phyloP scores from a whole-genome alignment of 2,797 vertebrate genomes.

The Esox lucius region DNA sequence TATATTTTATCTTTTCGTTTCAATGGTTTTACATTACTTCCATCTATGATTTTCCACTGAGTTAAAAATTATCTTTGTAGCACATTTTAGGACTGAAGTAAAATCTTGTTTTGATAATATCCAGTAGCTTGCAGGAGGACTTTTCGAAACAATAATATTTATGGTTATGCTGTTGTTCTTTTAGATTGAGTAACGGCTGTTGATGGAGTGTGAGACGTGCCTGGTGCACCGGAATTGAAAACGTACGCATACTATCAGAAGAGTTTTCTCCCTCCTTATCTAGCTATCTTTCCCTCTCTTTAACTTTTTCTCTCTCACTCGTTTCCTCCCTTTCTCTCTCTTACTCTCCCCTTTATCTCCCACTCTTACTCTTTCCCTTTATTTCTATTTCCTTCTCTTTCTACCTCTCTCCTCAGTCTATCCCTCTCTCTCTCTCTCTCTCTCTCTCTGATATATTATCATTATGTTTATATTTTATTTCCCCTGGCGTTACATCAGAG shows the following conservation, averaged over 20 bases:
- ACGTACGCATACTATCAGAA: not conserved
- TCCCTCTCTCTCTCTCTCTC: not conserved
- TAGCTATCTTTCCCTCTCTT: not conserved
- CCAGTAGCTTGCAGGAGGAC: not conserved
- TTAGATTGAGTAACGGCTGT: not conserved
- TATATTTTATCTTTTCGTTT: not conserved
- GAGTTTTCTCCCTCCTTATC: not conserved
- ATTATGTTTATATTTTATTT: constrained; percentile 33
- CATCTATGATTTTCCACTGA: not conserved
- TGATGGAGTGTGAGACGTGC: not conserved
- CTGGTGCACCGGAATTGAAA: not conserved
- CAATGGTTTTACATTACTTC: not conserved
- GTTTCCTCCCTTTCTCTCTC: constrained; percentile 11
- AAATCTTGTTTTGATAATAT: not conserved
- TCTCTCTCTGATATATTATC: constrained; percentile 12
- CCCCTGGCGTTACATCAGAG: constrained; percentile 24
- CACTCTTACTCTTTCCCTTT: constrained; percentile 6
- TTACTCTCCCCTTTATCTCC: not conserved
- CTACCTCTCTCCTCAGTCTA: constrained; percentile 6
- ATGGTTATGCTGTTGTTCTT: not conserved
- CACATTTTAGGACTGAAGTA: not conserved
- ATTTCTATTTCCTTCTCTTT: constrained; percentile 13
- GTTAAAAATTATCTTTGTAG: not conserved
- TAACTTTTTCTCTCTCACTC: constrained; percentile 10
- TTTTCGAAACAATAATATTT: constrained; percentile 4